Base-by-base conservation (phyloP, 2,113 vertebrate species). In the Philantomba maxwellii region DNA sequence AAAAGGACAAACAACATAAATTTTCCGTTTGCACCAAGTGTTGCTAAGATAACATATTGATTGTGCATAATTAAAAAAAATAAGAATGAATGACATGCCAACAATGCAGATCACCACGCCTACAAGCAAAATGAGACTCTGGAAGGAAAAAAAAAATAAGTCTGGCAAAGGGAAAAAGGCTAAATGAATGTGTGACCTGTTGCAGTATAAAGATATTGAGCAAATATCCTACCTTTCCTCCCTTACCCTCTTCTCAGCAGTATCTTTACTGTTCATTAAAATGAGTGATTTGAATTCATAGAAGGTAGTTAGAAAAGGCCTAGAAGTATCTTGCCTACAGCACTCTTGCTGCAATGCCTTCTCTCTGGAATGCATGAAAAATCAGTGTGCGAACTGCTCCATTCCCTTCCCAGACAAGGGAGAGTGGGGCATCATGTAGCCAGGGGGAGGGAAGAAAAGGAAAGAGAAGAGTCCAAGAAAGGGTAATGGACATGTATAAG, bases 311-410 rank as follows among this genome's bases (percentile, higher is more conserved):
- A 78, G 87, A 45, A 49, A 62, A 92, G 82, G 91, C 64, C 88
- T 87, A 96, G 82, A 97, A 98, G 91, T 15, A 70, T 95, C 96
- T 96, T 91, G 94, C 62, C 89, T 81, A 88, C 64, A 96, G 82
- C 45, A 33, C 43, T 93, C 91, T 64, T 82, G 60, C 36, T 94
- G 84, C 88, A 90, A 80, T 64, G 89, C 85, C 75, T 70, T 88
- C 66, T 90, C 83, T 84, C 97, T 94, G 97, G 82, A 98, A 99
- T 95, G 95, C 96, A 98, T 80, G 95, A 97, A 98, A 96, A 98
- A 97, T 87, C 15, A 97, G 93, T 66, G 84, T 93, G 80, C 23
- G 23, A 4, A n/a, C 7, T 55, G 83, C 86, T 96, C 89, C 86
- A 60, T 14, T 81, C 89, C 83, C 85, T 97, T 92, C 75, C 85